Conservation (phyloP, 2,113 vertebrate species). For the Passer montanus region DNA sequence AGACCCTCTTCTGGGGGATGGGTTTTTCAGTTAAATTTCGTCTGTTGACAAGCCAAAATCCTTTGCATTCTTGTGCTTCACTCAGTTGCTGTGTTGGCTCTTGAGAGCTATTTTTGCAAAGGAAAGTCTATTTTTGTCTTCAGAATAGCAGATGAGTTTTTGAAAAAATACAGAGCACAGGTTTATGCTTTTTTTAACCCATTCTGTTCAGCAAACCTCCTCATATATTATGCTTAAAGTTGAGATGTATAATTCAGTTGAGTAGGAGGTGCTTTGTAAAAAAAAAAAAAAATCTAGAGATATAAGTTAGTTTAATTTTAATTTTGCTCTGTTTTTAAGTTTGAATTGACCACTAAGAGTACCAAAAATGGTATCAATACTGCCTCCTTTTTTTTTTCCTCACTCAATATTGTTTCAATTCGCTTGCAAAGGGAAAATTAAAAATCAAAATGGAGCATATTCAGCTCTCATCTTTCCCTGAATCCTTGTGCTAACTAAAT, state of each 20-base stretch:
- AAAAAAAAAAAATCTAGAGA: not conserved
- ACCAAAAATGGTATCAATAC: not conserved
- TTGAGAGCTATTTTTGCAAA: conserved; percentile 20
- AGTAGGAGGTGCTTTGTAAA: not conserved
- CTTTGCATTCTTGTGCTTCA: not conserved
- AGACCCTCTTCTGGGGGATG: not conserved
- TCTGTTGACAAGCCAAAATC: not conserved
- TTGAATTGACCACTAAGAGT: not conserved
- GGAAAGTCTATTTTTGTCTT: conserved; percentile 11
- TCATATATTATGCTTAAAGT: not conserved
- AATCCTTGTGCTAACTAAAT: not conserved
- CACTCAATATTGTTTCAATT: not conserved
- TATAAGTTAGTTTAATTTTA: not conserved
- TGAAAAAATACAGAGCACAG: not conserved
- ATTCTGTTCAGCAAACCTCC: not conserved
- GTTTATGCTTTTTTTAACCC: not conserved
- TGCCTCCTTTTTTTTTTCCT: fast-evolving
- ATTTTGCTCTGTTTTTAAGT: not conserved
- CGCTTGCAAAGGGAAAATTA: not conserved
- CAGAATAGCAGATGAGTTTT: not conserved
- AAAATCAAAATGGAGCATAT: not conserved
- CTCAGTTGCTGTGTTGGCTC: not conserved
- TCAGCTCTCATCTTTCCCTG: not conserved
- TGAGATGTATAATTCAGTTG: not conserved
- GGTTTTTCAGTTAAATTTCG: not conserved